These are phyloP conservation scores for Microtus pennsylvanicus DNA, from an alignment of 2,113 vertebrate genomes.

Conservation along the genomic window DNA sequence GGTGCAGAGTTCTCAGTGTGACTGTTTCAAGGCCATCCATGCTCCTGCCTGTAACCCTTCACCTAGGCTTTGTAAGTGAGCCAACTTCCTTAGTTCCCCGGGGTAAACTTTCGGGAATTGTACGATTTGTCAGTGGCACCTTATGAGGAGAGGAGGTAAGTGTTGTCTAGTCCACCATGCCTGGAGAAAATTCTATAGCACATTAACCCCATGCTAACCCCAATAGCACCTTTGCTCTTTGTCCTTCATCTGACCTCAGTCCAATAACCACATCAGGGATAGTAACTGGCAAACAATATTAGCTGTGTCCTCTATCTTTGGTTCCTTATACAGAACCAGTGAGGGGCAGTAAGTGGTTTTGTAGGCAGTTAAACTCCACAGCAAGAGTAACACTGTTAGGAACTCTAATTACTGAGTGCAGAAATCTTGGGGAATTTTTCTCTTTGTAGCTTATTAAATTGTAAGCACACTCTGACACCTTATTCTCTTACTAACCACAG, in stretches of 20 bases:
- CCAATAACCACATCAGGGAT: background rate
- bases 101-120: background rate
- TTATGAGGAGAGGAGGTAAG: background rate
- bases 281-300: background rate
- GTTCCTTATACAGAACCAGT: conserved; percentile 16
- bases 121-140: background rate
- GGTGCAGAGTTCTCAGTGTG: background rate
- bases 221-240: background rate
- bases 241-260: background rate
- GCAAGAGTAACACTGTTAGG: background rate
- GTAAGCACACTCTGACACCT: background rate
- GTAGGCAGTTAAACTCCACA: background rate
- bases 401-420: background rate
- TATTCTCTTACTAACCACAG: conserved; percentile 6
- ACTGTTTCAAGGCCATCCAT: background rate
- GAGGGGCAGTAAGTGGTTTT: background rate
- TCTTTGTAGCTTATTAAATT: conserved; percentile 22
- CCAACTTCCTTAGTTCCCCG: too few species aligned
- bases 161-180: background rate
- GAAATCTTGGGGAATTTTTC: background rate
- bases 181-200: background rate
- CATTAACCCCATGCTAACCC: background rate
- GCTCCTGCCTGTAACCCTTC: background rate
- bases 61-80: background rate
- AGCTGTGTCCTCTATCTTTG: background rate